Evolutionary conservation across 1,140 invertebrate genomes (phyloP).

Genomic region (Temnothorax curvispinosus): DNA sequence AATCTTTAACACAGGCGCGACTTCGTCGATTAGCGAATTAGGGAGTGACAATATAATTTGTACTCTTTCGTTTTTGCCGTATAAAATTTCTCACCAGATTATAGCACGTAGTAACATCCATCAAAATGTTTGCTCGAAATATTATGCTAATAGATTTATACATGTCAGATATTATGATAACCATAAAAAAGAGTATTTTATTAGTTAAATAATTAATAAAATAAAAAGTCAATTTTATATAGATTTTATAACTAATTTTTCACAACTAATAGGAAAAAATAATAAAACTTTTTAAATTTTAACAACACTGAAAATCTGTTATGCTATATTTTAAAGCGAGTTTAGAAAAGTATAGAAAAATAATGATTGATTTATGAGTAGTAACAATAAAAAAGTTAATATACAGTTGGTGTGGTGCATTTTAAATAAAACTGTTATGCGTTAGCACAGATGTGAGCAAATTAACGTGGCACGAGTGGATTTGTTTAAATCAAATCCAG

Average conservation of each 20-base stretch:
- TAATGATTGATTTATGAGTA: not conserved
- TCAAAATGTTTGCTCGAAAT: not conserved
- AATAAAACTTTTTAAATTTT: not conserved
- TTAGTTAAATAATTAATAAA: too few relatives aligned
- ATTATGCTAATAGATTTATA: not conserved
- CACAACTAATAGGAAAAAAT: not conserved
- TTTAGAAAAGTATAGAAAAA: not conserved
- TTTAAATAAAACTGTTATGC: not conserved
- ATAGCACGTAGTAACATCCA: not conserved
- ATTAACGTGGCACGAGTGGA: conserved; percentile 43
- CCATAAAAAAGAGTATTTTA: not conserved
- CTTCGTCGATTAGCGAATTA: not conserved
- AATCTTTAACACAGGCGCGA: not conserved
- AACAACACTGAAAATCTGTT: not conserved
- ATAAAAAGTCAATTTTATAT: too few relatives aligned
- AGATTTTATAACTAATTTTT: too few relatives aligned
- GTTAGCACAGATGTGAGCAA: conserved; percentile 20
- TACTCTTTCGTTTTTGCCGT: not conserved
- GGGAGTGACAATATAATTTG: not conserved
- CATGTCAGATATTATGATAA: not conserved
- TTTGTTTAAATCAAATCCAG: conserved; percentile 43
- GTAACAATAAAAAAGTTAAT: not conserved
- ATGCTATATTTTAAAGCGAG: not conserved
- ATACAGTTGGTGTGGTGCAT: not conserved
- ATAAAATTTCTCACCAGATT: not conserved